Percentiles rank a stretch among this genome's conserved stretches.
phyloP scores from a whole-genome alignment of 2,797 vertebrate genomes.

The Myoxocephalus aenaeus region DNA sequence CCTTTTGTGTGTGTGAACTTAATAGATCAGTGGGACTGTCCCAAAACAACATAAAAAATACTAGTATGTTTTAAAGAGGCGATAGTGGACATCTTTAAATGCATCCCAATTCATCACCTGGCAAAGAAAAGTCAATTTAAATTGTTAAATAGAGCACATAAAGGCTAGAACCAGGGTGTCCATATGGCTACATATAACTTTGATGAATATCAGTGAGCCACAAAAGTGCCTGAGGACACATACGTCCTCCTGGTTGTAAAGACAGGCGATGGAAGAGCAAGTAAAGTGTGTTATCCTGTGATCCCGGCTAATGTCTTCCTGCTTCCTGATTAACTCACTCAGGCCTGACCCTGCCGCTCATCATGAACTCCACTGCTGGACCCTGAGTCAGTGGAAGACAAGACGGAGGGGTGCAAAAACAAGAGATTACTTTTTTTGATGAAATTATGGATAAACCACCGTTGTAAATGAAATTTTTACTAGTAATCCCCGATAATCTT shows the following conservation, averaged over 20 bases:
- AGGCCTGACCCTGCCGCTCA: conserved; percentile 38
- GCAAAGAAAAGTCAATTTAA: neutral
- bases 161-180: conserved; percentile 6
- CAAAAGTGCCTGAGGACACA: conserved; percentile 12
- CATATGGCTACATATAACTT: conserved; percentile 30
- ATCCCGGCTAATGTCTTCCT: conserved; percentile 21
- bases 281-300: conserved; percentile 14
- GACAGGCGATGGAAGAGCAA: conserved; percentile 18
- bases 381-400: conserved; percentile 24
- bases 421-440: conserved; percentile 75
- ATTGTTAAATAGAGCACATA: neutral
- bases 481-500: conserved; percentile 79
- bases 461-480: conserved; percentile 64
- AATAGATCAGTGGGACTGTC: conserved; percentile 12
- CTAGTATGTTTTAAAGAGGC: neutral
- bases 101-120: neutral
- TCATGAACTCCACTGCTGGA: conserved; percentile 34
- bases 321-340: conserved; percentile 40
- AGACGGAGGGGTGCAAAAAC: conserved; percentile 45
- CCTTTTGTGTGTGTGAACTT: conserved; percentile 6
- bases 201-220: neutral
- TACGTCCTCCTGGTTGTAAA: conserved; percentile 7
- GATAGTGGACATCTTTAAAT: conserved; percentile 21
- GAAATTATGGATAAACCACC: conserved; percentile 72
- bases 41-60: neutral